Evolutionary conservation across 2,888 invertebrate genomes (phyloP), one percentile per base, ranked within the genome.

Genomic region (Coleophora flavipennella): DNA sequence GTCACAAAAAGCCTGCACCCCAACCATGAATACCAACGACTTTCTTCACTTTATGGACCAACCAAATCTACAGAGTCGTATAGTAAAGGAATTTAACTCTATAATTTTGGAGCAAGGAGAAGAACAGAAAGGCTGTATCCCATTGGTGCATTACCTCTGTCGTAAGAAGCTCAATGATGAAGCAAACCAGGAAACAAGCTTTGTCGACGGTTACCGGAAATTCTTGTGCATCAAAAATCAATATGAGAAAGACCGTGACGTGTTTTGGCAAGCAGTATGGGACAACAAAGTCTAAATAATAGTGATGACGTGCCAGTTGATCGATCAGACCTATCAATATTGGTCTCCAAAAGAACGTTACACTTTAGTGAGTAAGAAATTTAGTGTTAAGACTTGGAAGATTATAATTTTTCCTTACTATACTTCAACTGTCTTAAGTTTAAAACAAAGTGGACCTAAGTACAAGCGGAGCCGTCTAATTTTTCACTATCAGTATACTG

Each of bases 101-200:
- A n/a, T n/a, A n/a, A n/a, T n/a, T n/a, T n/a, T n/a, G n/a, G n/a
- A n/a, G n/a, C n/a, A 27, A 27, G 27, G 9, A 27, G 27, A 27
- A 27, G 27, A 27, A 9, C 27, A 27, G 27, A 27, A 27, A 27
- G 27, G 27, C 27, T 27, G 27, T 27, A 27, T 27, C 9, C 27
- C 27, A 27, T 33, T 33, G 33, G 33, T 13, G 13, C 33, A 33
- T 33, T 33, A 33, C 33, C 13, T 33, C 13, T 13, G 33, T 33
- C 33, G 33, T 33, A 13, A 33, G 33, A 33, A 33, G 33, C 33
- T 33, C 13, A 13, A 33, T 33, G 13, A 33, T 33, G 33, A 33
- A 33, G 33, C 33, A 33, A 33, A 33, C 33, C 33, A 13, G 33
- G 27, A 27, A 27, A 6, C 27, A 27, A 27, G 27, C 27, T 27